Conservation (phyloP, 2,113 vertebrate genomes). For the Benitochromis conjunctus region DNA sequence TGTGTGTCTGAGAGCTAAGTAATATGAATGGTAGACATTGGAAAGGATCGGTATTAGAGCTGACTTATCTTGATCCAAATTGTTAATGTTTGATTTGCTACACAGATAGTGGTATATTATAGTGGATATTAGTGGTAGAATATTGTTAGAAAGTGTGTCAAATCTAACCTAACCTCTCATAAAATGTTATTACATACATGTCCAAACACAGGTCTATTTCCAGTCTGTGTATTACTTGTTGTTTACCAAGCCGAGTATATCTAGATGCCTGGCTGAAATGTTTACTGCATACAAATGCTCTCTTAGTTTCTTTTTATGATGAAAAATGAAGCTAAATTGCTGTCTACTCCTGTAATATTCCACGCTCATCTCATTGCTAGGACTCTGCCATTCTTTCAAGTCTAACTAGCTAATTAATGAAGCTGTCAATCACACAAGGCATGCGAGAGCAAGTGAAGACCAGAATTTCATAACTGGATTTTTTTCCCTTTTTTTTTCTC, state of each 20-base stretch:
- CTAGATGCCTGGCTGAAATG: neutral
- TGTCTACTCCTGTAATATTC: neutral
- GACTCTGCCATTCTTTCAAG: conserved; percentile 14
- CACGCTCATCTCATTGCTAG: neutral
- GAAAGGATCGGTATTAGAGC: neutral
- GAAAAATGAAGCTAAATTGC: conserved; percentile 1
- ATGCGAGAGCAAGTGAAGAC: neutral
- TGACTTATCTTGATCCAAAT: neutral
- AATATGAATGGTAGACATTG: neutral
- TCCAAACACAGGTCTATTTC: neutral
- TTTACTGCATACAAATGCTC: neutral
- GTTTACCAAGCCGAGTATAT: neutral
- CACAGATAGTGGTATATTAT: neutral
- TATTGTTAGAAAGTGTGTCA: neutral
- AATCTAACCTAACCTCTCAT: neutral
- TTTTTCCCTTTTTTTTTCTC: neutral
- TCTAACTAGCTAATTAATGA: conserved; percentile 26
- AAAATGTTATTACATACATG: neutral
- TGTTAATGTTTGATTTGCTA: neutral
- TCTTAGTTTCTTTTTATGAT: neutral
- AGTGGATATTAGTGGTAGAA: neutral
- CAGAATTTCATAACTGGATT: conserved; percentile 18
- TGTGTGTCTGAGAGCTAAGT: neutral
- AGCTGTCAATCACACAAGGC: conserved; percentile 16
- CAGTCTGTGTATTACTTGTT: neutral